Base-by-base conservation (phyloP, 2,888 invertebrate species). In the Mesopsocus fuscifrons region DNA sequence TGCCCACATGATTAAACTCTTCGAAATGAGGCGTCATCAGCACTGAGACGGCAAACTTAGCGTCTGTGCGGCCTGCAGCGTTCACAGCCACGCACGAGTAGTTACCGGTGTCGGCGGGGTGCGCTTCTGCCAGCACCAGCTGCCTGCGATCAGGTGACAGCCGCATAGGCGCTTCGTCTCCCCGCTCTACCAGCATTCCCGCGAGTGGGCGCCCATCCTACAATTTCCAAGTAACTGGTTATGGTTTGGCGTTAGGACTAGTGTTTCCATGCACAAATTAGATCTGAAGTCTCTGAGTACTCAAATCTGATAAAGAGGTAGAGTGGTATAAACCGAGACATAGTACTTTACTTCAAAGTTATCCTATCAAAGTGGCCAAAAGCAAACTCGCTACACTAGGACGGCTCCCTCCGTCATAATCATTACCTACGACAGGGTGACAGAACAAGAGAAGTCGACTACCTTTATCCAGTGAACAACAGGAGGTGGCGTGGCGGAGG, bases 31-130 rank as follows among this genome's bases (percentile, higher is more conserved):
- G 66, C 40, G 64, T 53, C 64, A 69, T 66, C 46, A 71, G 63
- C 1, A 78, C 70, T 11, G 57, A 56, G 0, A 78, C 53, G n/a
- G 57, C 52, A 41, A 73, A 66, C 1, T 60, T 59, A 1, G 68
- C 63, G 35, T 64, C 60, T 2, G 63, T 63, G 1, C 65, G 63
- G 1, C 74, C 75, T 0, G 70, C 72, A 1, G 62, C 60, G 57
- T 76, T 77, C 17, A 62, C 58, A 0, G 68, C 73, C 2, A 68
- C 60, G 51, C 77, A 79, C 0, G 67, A 65, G 54, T 72, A 76
- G 1, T 60, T 59, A 0, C 71, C 66, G 2, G 65, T 59, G 48
- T 72, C 65, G 1, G 51, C 22, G 2, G 61, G 55, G 16, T 44
- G 38, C 6, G 49, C 49, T 41, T 50, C 50, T 9, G 45, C 41